Conservation (phyloP, 2,113 vertebrate genomes). For the Takifugu bimaculatus region DNA sequence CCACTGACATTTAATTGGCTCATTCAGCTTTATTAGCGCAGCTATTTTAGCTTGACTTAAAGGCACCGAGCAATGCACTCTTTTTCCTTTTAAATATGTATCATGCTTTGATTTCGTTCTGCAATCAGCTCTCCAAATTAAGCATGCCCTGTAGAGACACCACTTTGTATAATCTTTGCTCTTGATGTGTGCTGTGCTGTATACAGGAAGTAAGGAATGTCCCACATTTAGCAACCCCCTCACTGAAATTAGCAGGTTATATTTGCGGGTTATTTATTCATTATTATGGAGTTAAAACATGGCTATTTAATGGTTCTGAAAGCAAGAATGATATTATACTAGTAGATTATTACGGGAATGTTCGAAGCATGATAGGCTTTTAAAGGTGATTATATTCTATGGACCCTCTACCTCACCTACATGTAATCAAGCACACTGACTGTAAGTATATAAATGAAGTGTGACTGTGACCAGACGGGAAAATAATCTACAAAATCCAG, state of each 20-base stretch:
- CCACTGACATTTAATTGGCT: conserved; percentile 27
- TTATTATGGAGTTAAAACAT: background rate
- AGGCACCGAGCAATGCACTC: background rate
- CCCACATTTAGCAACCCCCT: conserved; percentile 55
- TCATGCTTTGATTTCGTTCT: conserved; percentile 30
- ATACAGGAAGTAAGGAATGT: conserved; percentile 45
- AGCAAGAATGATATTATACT: too few relatives aligned
- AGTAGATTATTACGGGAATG: too few relatives aligned
- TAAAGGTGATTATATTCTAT: background rate
- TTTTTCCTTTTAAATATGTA: conserved; percentile 8
- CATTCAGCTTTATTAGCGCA: conserved; percentile 15
- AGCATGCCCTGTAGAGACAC: background rate
- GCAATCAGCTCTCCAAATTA: conserved; percentile 3
- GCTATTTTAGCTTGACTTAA: conserved; percentile 15
- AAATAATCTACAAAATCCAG: conserved; percentile 76
- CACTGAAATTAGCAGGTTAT: conserved; percentile 63
- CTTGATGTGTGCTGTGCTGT: background rate
- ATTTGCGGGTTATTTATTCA: conserved; percentile 46
- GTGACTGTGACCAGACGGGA: conserved; percentile 70
- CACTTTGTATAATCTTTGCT: background rate
- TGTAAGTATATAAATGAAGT: conserved; percentile 51
- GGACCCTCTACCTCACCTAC: conserved; percentile 28
- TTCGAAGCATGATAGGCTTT: background rate
- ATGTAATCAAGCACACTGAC: conserved; percentile 45
- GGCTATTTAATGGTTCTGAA: too few relatives aligned